A percentile compares a stretch with the other conserved stretches of the same genome.
Conservation (phyloP, 1,140 invertebrate species). For the Pristionchus pacificus region DNA sequence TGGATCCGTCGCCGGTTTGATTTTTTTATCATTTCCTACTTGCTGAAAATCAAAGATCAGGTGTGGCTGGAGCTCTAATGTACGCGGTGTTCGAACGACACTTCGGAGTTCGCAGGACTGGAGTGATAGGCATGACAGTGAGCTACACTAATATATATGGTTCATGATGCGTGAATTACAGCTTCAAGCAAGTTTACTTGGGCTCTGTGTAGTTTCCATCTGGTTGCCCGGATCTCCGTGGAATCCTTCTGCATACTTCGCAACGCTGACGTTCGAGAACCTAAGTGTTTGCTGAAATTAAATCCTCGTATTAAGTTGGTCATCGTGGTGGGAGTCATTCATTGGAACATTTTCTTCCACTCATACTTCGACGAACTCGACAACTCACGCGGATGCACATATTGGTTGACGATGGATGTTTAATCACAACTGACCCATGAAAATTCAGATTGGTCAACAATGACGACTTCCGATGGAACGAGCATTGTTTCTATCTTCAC, state of each 20-base stretch:
- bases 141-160: slow-evolving; percentile 12
- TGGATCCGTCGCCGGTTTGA: slow-evolving; percentile 36
- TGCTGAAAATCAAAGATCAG: too few relatives aligned
- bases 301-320: background rate
- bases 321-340: background rate
- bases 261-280: slow-evolving; percentile 28
- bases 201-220: slow-evolving; percentile 62
- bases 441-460: background rate
- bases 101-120: slow-evolving; percentile 38
- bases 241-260: slow-evolving; percentile 49
- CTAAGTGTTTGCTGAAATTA: background rate
- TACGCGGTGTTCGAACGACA: slow-evolving; percentile 37
- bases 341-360: background rate
- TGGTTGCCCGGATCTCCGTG: slow-evolving; percentile 64
- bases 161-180: too few relatives aligned
- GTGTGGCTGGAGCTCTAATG: slow-evolving; percentile 36
- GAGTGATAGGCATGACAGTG: slow-evolving; percentile 40
- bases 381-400: slow-evolving; percentile 9
- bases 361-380: background rate
- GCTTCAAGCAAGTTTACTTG: slow-evolving; percentile 43
- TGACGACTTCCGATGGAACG: slow-evolving; percentile 29
- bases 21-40: too few relatives aligned
- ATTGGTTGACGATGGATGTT: too few relatives aligned
- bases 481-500: slow-evolving; percentile 31
- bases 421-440: background rate